A percentile compares a stretch with the other conserved stretches of the same genome.
phyloP scores from a whole-genome alignment of 2,797 vertebrate genomes.

The Buceros bicornis region DNA sequence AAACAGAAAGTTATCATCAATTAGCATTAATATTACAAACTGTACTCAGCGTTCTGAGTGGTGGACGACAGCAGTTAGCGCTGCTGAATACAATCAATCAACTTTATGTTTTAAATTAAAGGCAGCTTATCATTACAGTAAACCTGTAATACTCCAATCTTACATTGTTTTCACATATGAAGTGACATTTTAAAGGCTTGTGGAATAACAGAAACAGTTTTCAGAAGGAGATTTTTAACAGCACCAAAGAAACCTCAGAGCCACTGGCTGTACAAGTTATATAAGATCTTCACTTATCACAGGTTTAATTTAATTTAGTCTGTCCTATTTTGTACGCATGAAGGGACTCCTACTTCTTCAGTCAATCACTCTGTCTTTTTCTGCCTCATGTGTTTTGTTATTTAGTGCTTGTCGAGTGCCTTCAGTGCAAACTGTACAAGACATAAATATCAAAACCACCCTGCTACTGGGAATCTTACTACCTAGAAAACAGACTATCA shows the following conservation, averaged over 20 bases:
- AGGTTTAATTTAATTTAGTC: slow-evolving; percentile 53
- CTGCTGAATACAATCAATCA: slow-evolving; percentile 8
- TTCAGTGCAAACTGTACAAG: slow-evolving; percentile 49
- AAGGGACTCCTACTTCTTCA: slow-evolving; percentile 51
- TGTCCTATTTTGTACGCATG: slow-evolving; percentile 51
- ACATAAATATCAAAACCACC: slow-evolving; percentile 46
- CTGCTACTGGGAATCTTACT: slow-evolving; percentile 24
- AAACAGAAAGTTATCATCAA: neutral
- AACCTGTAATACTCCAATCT: slow-evolving; percentile 2
- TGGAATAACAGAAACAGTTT: slow-evolving; percentile 18
- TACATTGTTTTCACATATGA: neutral
- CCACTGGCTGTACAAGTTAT: neutral
- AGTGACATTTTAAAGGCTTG: slow-evolving; percentile 16
- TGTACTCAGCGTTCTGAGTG: neutral
- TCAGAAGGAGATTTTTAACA: slow-evolving; percentile 21
- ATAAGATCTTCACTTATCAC: slow-evolving; percentile 47
- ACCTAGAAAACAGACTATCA: slow-evolving; percentile 12
- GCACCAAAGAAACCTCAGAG: slow-evolving; percentile 1
- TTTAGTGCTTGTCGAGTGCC: slow-evolving; percentile 25
- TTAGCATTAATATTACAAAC: slow-evolving; percentile 22
- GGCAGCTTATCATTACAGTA: neutral
- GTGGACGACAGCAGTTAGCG: neutral
- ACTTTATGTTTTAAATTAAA: slow-evolving; percentile 24
- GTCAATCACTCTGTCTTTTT: slow-evolving; percentile 64
- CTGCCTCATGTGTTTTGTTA: slow-evolving; percentile 6